Evolutionary conservation across 2,113 vertebrate species (phyloP).

Genomic region (Phalacrocorax pelagicus): DNA sequence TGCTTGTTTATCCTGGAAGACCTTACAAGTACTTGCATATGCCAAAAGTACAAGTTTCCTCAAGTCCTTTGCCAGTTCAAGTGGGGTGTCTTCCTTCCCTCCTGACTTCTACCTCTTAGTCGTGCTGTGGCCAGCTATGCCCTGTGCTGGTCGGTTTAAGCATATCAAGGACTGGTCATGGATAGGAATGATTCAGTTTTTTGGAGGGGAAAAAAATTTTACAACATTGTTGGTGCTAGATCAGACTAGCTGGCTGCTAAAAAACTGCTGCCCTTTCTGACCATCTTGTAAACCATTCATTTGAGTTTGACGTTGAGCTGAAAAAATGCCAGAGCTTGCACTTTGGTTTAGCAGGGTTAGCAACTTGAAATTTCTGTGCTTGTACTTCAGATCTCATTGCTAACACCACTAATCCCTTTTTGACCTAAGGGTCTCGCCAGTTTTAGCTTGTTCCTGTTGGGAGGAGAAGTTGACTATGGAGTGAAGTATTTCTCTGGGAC

Average conservation of each 20-base stretch:
- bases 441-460: slow-evolving; percentile 18
- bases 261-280: not conserved
- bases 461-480: not conserved
- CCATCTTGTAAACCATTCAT: not conserved
- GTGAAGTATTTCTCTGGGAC: slow-evolving; percentile 2
- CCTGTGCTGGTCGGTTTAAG: not conserved
- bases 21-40: not conserved
- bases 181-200: not conserved
- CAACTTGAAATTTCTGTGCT: not conserved
- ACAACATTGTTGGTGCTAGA: not conserved
- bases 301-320: not conserved
- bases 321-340: not conserved
- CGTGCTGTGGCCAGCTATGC: not conserved
- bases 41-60: not conserved
- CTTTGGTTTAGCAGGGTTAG: not conserved
- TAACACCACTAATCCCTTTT: not conserved
- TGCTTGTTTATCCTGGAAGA: slow-evolving; percentile 14
- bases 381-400: not conserved
- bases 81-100: not conserved
- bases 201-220: not conserved
- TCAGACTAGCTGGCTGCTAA: not conserved
- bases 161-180: not conserved
- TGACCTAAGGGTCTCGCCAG: not conserved
- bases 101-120: not conserved
- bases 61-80: not conserved